phyloP scores from a whole-genome alignment of 2,888 invertebrate species.

The Nycteola revayana region DNA sequence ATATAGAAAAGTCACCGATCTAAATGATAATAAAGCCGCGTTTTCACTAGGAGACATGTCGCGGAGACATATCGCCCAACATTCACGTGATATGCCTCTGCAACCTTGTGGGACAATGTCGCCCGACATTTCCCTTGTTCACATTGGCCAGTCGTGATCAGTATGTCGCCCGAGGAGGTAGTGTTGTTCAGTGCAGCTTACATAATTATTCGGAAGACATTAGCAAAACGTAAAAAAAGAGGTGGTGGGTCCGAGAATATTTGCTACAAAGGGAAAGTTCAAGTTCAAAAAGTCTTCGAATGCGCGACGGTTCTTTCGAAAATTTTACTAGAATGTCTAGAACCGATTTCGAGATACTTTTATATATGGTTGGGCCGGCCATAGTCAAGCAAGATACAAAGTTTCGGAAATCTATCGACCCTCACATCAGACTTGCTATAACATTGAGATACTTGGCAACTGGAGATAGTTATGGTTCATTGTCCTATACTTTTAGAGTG shows the following conservation, averaged over 20 bases:
- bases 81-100: slow-evolving; percentile 4
- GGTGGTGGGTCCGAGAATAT: slow-evolving; percentile 17
- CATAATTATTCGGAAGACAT: slow-evolving; percentile 12
- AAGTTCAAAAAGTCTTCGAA: slow-evolving; percentile 16
- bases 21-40: no score
- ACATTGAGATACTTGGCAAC: slow-evolving; percentile 32
- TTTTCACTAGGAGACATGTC: slow-evolving; percentile 6
- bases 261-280: slow-evolving; percentile 16
- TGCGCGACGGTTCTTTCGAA: slow-evolving; percentile 20
- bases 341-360: slow-evolving; percentile 27
- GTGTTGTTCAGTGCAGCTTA: neutral
- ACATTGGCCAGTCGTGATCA: slow-evolving; percentile 6
- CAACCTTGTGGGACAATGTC: slow-evolving; percentile 7
- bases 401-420: slow-evolving; percentile 23
- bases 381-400: slow-evolving; percentile 19
- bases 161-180: slow-evolving; percentile 4
- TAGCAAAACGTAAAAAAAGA: slow-evolving; percentile 20
- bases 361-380: slow-evolving; percentile 22
- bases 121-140: slow-evolving; percentile 7
- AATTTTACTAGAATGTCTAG: slow-evolving; percentile 8
- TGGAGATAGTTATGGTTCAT: slow-evolving; percentile 26
- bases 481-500: slow-evolving; percentile 11
- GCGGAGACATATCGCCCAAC: slow-evolving; percentile 3
- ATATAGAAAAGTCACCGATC: no score
- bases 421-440: slow-evolving; percentile 22